These are phyloP conservation scores for Chaetura pelagica DNA, from an alignment of 2,113 vertebrate species.

Conservation along the genomic window DNA sequence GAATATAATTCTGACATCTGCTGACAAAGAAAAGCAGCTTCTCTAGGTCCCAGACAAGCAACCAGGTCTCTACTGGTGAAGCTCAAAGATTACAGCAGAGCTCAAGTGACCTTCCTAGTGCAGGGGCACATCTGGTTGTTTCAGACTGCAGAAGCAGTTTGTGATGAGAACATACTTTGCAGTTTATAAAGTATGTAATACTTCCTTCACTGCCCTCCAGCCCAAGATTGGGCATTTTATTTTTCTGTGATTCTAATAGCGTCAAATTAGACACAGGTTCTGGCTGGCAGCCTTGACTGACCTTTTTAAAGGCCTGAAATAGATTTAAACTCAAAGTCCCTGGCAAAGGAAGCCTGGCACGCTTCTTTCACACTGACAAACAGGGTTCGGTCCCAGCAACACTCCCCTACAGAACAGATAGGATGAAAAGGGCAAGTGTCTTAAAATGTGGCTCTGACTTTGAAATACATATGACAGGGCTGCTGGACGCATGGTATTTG, in stretches of 20 bases:
- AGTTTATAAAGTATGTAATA: neutral
- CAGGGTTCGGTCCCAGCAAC: neutral
- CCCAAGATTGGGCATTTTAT: neutral
- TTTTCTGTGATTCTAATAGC: conserved; percentile 28
- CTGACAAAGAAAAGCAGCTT: neutral
- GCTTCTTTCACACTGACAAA: neutral
- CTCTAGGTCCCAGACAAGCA: neutral
- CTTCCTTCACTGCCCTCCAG: neutral
- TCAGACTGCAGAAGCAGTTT: neutral
- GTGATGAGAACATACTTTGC: neutral
- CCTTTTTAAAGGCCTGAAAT: conserved; percentile 63
- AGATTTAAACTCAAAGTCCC: conserved; percentile 47
- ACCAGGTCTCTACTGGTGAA: neutral
- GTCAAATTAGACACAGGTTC: conserved; percentile 39
- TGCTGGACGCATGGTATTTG: neutral
- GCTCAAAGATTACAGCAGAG: neutral
- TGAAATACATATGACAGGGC: conserved; percentile 46
- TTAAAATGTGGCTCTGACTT: conserved; percentile 39
- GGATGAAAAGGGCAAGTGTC: conserved; percentile 57
- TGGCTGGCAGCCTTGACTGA: conserved; percentile 52
- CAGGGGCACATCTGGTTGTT: neutral
- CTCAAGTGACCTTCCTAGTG: neutral
- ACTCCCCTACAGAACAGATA: conserved; percentile 24
- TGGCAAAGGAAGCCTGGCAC: conserved; percentile 46
- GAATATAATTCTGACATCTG: neutral